Evolutionary conservation across 92 coral and sea anemone genomes (phyloP), one percentile per base, ranked within the genome.

Genomic region (Anthopleura xanthogrammica): DNA sequence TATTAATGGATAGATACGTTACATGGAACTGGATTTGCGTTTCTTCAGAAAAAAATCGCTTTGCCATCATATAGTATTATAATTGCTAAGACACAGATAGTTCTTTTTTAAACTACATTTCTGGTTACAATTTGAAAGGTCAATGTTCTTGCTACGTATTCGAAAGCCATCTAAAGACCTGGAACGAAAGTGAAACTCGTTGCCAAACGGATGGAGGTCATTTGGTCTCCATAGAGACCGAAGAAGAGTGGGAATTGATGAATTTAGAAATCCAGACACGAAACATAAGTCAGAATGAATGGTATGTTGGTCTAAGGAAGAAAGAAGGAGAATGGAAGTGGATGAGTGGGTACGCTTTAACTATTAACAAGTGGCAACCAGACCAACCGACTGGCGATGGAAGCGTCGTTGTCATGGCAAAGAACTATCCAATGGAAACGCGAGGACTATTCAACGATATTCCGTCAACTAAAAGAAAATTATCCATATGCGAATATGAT

Each of bases 211-310:
- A 85, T 39, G 86, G 85, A 9, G 92, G 92, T 8, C 60, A 77
- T n/a, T 84, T 89, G n/a, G 89, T 89, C 17, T 22, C 85, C 77
- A 73, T 89, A 42, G 89, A 81, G 68, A 89, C 92, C 62, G 86
- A 81, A 24, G 60, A 83, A 5, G 79, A 89, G 39, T 89, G 92
- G 92, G 1, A 60, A 39, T 89, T 85, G 14, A 46, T 89, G 4
- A 75, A 50, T 0, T 75, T 12, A 9, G 83, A 85, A 46, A 89
- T 89, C 39, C 92, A 85, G 83, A 89, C 76, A 1, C 52, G 72
- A n/a, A 85, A 81, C 78, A 73, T 78, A 55, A 12, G 48, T 4
- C 0, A 9, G 1, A 19, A 85, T 40, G 89, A 89, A 73, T 89
- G 92, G 92, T 79, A 43, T 77, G 85, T 89, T 16, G 92, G 92